These are phyloP conservation scores for Enteromius viviparus DNA, from an alignment of 2,797 vertebrate genomes.

Conservation along the genomic window DNA sequence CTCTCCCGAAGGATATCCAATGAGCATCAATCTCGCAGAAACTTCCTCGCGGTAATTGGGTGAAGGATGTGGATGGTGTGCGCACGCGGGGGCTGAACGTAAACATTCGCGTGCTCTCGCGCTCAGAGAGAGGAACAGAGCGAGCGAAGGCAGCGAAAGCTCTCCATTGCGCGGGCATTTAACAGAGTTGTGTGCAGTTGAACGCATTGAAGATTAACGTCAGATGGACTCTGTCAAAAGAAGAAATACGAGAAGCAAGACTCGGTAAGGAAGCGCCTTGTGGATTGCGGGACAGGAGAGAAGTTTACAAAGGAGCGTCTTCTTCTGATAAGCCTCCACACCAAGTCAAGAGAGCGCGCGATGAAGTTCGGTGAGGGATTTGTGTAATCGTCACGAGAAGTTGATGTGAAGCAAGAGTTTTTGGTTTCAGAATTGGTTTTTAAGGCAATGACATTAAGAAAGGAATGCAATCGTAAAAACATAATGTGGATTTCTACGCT, in stretches of 20 bases:
- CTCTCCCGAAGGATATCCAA: conserved; percentile 86
- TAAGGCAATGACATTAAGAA: conserved; percentile 21
- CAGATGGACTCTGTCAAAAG: background rate
- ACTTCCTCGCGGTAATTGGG: conserved; percentile 86
- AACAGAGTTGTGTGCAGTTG: conserved; percentile 22
- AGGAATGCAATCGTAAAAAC: conserved; percentile 44
- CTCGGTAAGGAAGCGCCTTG: conserved; percentile 32
- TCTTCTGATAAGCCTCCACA: conserved; percentile 25
- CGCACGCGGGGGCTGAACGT: conserved; percentile 82
- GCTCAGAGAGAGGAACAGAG: conserved; percentile 77
- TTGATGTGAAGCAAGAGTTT: conserved; percentile 49
- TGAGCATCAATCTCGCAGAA: conserved; percentile 80
- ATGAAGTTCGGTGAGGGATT: conserved; percentile 51
- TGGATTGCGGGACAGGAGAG: conserved; percentile 38
- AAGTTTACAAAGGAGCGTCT: conserved; percentile 47
- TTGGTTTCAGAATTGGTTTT: background rate
- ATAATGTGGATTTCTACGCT: conserved; percentile 56
- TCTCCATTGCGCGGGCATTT: conserved; percentile 37
- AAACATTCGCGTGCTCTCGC: conserved; percentile 85
- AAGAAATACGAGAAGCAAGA: conserved; percentile 47
- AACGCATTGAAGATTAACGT: conserved; percentile 41
- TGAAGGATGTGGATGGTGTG: conserved; percentile 82
- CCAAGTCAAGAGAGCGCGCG: conserved; percentile 48
- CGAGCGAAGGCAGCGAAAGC: conserved; percentile 45
- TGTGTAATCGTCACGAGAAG: conserved; percentile 64